A percentile compares a stretch with the other conserved stretches of the same genome.
These are phyloP conservation scores for Parasteatoda tepidariorum DNA, from an alignment of 1,140 invertebrate genomes.

Conservation along the genomic window DNA sequence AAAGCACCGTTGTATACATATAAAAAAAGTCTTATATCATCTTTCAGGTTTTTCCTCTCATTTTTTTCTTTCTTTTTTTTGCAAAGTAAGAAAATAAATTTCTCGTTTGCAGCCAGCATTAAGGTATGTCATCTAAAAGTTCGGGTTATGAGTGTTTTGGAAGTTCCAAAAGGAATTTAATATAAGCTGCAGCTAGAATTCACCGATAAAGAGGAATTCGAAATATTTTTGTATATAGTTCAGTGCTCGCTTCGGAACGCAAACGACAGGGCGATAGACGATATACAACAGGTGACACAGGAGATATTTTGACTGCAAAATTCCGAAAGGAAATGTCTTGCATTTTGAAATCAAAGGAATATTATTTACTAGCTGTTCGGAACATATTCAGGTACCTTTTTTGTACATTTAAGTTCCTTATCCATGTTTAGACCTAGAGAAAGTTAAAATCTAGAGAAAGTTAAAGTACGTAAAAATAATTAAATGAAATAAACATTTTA, in stretches of 20 bases:
- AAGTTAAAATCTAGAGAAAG: no score
- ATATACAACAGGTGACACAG: background rate
- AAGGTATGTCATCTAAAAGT: background rate
- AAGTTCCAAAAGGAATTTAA: constrained; percentile 22
- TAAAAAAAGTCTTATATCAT: constrained; percentile 9
- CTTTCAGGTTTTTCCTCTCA: background rate
- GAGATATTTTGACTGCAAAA: no score
- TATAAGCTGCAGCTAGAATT: constrained; percentile 1
- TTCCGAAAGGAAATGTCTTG: no score
- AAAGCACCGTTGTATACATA: no score
- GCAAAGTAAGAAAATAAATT: background rate
- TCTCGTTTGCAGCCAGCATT: background rate
- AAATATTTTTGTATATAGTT: background rate
- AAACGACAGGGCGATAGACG: background rate
- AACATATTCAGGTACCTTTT: no score
- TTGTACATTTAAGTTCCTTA: no score
- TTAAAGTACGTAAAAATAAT: no score
- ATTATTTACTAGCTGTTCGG: no score
- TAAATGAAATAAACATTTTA: no score
- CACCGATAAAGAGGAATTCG: no score
- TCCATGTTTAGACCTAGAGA: no score
- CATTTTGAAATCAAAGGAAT: no score
- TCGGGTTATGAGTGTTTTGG: background rate
- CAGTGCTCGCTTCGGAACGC: background rate
- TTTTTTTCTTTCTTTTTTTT: background rate